Base-by-base conservation (phyloP, 2,113 vertebrate species). In the Barbus barbus region DNA sequence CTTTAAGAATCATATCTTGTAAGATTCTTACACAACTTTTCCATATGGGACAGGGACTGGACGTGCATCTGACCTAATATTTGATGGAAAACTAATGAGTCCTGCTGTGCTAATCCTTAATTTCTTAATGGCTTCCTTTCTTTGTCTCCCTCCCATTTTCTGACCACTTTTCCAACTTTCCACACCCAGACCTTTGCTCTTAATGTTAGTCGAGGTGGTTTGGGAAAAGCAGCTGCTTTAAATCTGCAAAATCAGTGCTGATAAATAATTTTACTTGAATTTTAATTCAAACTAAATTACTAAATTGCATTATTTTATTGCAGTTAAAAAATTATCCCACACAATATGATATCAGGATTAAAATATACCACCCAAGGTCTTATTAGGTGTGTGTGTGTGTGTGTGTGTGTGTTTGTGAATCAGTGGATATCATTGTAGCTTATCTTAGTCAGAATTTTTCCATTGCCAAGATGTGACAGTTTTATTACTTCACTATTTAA, bases 121-220 rank as follows among this genome's bases (percentile, higher is more conserved):
- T 65, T 46, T 28, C 13, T 65, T 28, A 33, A 65, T 33, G 60
- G 60, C 26, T 80, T 80, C 78, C 60, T 22, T 48, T 80, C 60
- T 65, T 67, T 80, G 60, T 80, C 41, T 80, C 44, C 41, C n/a
- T n/a, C n/a, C n/a, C n/a, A n/a, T n/a, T n/a, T n/a, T n/a, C n/a
- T n/a, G n/a, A n/a, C n/a, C 3, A 26, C 5, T 65, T 48, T 67
- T 48, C 26, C 60, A 80, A 65, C 78, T 48, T 67, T 5, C n/a
- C 3, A 74, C 48, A 79, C 26, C 12, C 9, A 44, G 58, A 61
- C 33, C n/a, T 44, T 12, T 61, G 22, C 28, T 56, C n/a, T 31
- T 36, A 20, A 6, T 69, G 33, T 36, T 69, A 69, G 65, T 5
- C 33, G 18, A 69, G 8, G 22, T 67, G 31, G 16, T 28, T 28